Percentiles rank a stretch among this genome's conserved stretches.
Conservation (phyloP, 1,140 invertebrate species). For the Phocides pigmalion region DNA sequence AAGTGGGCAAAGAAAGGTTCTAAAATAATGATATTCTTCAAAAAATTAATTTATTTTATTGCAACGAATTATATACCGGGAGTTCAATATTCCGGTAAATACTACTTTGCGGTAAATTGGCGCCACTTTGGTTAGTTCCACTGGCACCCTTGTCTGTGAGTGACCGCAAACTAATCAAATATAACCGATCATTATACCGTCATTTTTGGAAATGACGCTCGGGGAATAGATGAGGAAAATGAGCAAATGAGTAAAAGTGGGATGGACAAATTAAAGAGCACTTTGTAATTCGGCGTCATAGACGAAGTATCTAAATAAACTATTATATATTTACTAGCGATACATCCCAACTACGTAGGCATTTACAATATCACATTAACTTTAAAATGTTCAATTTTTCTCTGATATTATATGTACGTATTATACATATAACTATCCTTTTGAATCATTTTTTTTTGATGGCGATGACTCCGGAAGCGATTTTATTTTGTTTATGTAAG, state of each 20-base stretch:
- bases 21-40: slow-evolving; percentile 14
- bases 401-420: too few relatives aligned
- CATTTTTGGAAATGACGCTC: slow-evolving; percentile 61
- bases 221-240: slow-evolving; percentile 53
- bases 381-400: too few relatives aligned
- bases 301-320: too few relatives aligned
- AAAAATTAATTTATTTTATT: slow-evolving; percentile 33
- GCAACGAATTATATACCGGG: slow-evolving; percentile 24
- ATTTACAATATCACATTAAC: too few relatives aligned
- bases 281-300: too few relatives aligned
- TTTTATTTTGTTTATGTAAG: too few relatives aligned
- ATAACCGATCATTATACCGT: slow-evolving; percentile 71
- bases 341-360: too few relatives aligned
- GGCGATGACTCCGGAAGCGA: too few relatives aligned
- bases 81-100: slow-evolving; percentile 22
- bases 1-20: background rate
- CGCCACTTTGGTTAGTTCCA: slow-evolving; percentile 54
- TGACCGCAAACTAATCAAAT: slow-evolving; percentile 77
- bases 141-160: slow-evolving; percentile 45
- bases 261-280: slow-evolving; percentile 14
- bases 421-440: too few relatives aligned
- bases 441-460: too few relatives aligned
- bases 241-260: slow-evolving; percentile 62
- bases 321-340: too few relatives aligned
- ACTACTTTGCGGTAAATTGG: slow-evolving; percentile 52